Percentiles rank a stretch among this genome's conserved stretches.
These are phyloP conservation scores for Pollenia amentaria DNA, from an alignment of 2,888 invertebrate genomes.

Conservation along the genomic window DNA sequence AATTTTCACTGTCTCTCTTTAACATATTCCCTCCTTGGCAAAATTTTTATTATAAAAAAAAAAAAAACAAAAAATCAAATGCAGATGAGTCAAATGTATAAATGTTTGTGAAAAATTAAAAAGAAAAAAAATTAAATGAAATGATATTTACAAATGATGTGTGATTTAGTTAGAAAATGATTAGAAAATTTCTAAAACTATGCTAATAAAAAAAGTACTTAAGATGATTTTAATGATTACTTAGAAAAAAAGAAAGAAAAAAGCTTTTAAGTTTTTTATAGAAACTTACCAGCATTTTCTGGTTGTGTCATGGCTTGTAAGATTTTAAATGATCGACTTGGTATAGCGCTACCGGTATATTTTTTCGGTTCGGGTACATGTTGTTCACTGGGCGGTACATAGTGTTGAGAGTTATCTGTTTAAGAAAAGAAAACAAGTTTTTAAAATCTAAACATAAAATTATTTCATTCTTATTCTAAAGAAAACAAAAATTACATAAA, in stretches of 20 bases:
- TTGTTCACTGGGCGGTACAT: slow-evolving; percentile 88
- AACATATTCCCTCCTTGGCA: slow-evolving; percentile 22
- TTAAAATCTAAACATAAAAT: slow-evolving; percentile 5
- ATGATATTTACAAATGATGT: slow-evolving; percentile 57
- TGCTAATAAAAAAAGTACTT: slow-evolving; percentile 28
- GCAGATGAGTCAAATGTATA: slow-evolving; percentile 63
- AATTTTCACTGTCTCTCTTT: slow-evolving; percentile 75
- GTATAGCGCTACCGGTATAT: slow-evolving; percentile 91
- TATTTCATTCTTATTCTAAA: background rate
- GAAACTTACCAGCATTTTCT: slow-evolving; percentile 87
- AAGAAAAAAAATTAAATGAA: slow-evolving; percentile 38
- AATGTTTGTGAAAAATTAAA: slow-evolving; percentile 54
- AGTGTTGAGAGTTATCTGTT: slow-evolving; percentile 82
- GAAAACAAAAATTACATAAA: slow-evolving; percentile 48
- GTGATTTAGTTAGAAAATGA: slow-evolving; percentile 19
- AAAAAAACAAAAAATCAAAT: slow-evolving; percentile 32
- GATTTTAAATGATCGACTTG: slow-evolving; percentile 92
- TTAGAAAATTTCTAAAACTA: slow-evolving; percentile 8
- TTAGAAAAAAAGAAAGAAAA: background rate
- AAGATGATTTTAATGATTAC: slow-evolving; percentile 29
- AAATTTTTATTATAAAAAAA: background rate
- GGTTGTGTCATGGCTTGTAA: slow-evolving; percentile 92
- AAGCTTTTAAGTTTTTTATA: slow-evolving; percentile 18
- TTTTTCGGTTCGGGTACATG: slow-evolving; percentile 89
- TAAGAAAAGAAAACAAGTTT: background rate